Base-by-base conservation (phyloP, 2,888 invertebrate species). In the Pelosia muscerda region DNA sequence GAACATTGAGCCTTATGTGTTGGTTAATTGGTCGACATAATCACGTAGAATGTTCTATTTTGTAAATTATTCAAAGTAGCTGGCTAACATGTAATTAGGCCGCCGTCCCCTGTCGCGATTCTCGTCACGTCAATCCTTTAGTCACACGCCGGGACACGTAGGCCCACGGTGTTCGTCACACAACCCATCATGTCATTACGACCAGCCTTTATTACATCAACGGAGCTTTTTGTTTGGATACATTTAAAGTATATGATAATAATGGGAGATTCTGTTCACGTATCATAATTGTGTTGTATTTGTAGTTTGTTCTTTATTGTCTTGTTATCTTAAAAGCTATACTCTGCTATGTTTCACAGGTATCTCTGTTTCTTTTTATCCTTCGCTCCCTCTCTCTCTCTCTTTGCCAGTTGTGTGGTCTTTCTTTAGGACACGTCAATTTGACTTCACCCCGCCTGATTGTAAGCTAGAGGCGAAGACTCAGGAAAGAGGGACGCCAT, bases 151-250 rank as follows among this genome's bases (percentile, higher is more conserved):
- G 26, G 15, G 26, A 31, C 60, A 65, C 56, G 60, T 71, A 53
- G 58, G 69, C 65, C 65, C 60, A 31, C 54, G 59, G 61, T 71
- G 69, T 69, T 71, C 74, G 69, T 73, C 71, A 75, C 65, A 64
- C 66, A 31, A 68, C 69, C 68, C 66, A 54, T 66, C 65, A 70
- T 66, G 60, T 70, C 65, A 75, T 71, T 80, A 68, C 19, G 28
- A 19, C n/a, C 28, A 42, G 38, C 19, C 58, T 56, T 68, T 68
- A 67, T 75, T 66, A 62, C 68, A 31, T 69, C 23, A 49, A 54
- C 23, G 15, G 15, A 34, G 55, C 19, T n/a, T 55, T 56, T 25
- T 26, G 60, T 59, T 38, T 38, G 9, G 23, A 19, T 59, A 38
- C 10, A 25, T 59, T 59, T 38, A 38, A 59, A 59, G 19, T 19